Conservation (phyloP, 2,888 invertebrate genomes). For the Stenodema calcarata region DNA sequence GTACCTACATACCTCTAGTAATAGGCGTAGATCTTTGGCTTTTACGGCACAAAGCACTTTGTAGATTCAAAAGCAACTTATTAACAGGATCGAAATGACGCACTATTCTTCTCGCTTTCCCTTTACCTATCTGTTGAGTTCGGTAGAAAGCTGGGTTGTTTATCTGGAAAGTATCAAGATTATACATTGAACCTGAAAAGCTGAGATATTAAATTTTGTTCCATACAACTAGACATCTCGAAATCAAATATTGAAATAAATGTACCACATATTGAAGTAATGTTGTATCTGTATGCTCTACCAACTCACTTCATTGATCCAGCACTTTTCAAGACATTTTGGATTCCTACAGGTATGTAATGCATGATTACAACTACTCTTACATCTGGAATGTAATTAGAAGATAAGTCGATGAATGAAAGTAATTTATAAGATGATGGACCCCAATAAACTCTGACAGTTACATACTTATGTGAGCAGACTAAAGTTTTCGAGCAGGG, state of each 20-base stretch:
- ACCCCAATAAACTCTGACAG: no score
- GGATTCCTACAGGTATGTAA: neutral
- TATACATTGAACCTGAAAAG: no score
- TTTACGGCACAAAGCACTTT: neutral
- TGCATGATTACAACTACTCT: neutral
- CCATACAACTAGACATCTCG: neutral
- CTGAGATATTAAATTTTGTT: no score
- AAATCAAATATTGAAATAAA: neutral
- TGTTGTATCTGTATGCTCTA: neutral
- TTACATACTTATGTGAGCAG: conserved; percentile 68
- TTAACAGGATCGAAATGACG: neutral
- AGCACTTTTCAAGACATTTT: neutral
- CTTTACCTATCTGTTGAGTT: neutral
- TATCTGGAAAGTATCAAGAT: neutral
- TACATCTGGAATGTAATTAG: neutral
- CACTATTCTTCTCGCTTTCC: neutral
- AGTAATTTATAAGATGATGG: no score
- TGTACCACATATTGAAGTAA: neutral
- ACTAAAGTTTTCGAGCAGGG: conserved; percentile 68
- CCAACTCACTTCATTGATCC: conserved; percentile 6
- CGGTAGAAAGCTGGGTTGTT: neutral
- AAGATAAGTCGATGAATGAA: neutral
- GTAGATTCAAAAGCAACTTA: neutral
- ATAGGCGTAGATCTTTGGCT: neutral
- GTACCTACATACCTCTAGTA: no score